Base-by-base conservation (phyloP, 2,113 vertebrate genomes). In the Corythoichthys haematopterus region DNA sequence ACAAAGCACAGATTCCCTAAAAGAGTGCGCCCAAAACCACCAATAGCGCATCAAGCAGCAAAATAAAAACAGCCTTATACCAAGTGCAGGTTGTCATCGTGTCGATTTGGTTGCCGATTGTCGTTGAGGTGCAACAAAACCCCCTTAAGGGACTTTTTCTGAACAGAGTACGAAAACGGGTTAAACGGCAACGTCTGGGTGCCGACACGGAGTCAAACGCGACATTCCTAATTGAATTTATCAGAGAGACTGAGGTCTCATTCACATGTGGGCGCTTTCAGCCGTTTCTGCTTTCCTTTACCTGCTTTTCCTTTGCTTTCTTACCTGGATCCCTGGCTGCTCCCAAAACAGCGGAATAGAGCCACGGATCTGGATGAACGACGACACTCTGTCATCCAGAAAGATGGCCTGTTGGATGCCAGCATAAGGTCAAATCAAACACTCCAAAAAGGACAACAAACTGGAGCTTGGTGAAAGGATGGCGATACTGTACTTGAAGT, bases 311-410 rank as follows among this genome's bases (percentile, higher is more conserved):
- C 20, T 28, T 28, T 28, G 20, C 20, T 28, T 28, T 28, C 61
- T 80, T 90, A 99, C 97, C 92, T 99, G 97, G 76, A 99, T 91
- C 47, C 97, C 97, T 28, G 97, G 97, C 66, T 99, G 97, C 70
- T 99, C 97, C 97, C 97, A 99, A 90, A 99, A 99, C 71, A 99
- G 86, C 0, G 97, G 94, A 78, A 99, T 92, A 75, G 97, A 99
- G 14, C 97, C 97, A 74, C 97, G 93, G 79, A 99, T 96, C 86
- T 99, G 96, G 82, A 98, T 97, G 89, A 99, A 99, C 53, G 97
- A 98, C 1, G 97, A 95, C 33, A 97, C 92, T 75, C 86, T 93
- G 65, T 98, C 97, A 80, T 99, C 97, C 66, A 99, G 92, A 88
- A 94, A 98, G 61, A 99, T 93, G 53, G 95, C 94, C 97, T 99